Conservation (phyloP, 2,888 invertebrate species). For the Eutolmus rufibarbis region DNA sequence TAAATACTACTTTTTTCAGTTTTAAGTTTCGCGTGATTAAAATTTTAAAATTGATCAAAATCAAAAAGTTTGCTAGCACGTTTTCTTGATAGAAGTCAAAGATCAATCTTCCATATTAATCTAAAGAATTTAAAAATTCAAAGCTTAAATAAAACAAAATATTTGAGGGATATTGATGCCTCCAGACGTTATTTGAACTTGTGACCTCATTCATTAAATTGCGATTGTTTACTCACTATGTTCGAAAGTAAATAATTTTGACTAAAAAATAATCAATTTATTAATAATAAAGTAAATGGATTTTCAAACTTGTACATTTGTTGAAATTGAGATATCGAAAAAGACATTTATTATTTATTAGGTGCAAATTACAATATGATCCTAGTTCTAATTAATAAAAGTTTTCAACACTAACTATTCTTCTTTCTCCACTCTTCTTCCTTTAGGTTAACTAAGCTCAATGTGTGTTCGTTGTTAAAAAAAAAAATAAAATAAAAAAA, state of each 20-base stretch:
- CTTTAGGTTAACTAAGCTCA: constrained; percentile 7
- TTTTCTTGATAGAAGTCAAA: neutral
- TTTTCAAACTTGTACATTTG: no score
- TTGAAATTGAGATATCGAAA: neutral
- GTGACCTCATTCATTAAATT: neutral
- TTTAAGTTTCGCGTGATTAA: neutral
- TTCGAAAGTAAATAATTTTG: neutral
- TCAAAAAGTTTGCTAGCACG: neutral
- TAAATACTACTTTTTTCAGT: neutral
- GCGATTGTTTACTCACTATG: neutral
- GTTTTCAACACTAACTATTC: neutral
- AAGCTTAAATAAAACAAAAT: neutral
- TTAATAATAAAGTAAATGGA: neutral
- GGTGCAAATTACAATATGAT: neutral
- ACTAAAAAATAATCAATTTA: neutral
- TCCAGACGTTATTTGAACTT: neutral
- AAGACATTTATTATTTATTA: no score
- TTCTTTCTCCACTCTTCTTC: neutral
- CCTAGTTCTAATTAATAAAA: neutral
- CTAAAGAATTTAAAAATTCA: neutral
- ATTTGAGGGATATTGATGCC: neutral
- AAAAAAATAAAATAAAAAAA: neutral
- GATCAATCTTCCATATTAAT: neutral
- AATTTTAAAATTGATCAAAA: neutral
- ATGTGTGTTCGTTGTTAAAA: constrained; percentile 20